phyloP scores from a whole-genome alignment of 2,113 vertebrate genomes.

The Laterallus jamaicensis region DNA sequence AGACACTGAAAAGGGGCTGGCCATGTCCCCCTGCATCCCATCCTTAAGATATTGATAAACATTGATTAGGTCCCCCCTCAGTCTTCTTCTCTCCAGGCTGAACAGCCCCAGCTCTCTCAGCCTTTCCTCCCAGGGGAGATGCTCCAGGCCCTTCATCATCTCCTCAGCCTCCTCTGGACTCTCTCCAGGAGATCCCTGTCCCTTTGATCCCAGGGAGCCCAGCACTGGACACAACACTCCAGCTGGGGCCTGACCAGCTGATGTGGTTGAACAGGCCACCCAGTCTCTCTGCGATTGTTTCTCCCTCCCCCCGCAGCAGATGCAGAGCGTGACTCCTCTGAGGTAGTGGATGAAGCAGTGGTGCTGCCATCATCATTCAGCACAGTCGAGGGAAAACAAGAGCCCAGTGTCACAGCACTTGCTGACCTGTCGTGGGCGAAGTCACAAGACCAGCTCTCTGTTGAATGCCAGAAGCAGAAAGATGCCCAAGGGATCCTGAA shows the following conservation, averaged over 20 bases:
- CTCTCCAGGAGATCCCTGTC: no score
- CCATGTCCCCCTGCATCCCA: no score
- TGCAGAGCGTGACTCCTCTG: not conserved
- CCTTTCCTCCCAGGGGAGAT: no score
- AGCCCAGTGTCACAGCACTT: constrained; percentile 5
- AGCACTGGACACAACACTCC: no score
- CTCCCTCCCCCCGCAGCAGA: constrained; percentile 8
- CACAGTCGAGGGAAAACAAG: not conserved
- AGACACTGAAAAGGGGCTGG: no score
- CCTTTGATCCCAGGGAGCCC: no score
- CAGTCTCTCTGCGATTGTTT: not conserved
- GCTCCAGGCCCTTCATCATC: no score
- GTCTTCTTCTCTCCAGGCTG: no score
- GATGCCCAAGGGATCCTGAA: not conserved
- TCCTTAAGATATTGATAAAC: no score
- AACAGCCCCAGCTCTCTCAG: no score
- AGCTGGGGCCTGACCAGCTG: not conserved
- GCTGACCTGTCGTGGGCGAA: not conserved
- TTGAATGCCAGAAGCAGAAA: not conserved
- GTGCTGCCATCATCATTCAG: not conserved
- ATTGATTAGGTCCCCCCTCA: no score
- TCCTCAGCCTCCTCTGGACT: no score
- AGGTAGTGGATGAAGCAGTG: not conserved
- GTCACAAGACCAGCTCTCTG: not conserved
- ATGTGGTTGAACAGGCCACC: not conserved